A percentile compares a stretch with the other conserved stretches of the same genome.
These are phyloP conservation scores for Chrysogorgia sp. DNA, from an alignment of 92 coral and sea anemone genomes.

Conservation along the genomic window DNA sequence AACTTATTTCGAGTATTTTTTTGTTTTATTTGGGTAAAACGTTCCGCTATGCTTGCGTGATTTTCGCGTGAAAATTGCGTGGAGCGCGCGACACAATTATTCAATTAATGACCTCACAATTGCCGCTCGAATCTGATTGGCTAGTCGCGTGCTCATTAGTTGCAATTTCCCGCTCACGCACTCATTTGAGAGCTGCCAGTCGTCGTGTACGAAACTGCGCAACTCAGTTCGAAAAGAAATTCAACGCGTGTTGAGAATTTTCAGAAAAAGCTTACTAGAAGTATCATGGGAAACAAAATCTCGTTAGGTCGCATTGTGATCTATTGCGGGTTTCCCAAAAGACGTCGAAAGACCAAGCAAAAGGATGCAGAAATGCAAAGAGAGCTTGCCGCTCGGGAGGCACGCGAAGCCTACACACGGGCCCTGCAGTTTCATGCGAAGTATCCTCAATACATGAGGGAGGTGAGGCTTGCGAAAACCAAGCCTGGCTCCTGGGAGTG, in stretches of 20 bases:
- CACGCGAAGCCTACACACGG: background rate
- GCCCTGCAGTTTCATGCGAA: background rate
- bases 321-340: slow-evolving; percentile 24
- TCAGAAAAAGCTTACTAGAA: background rate
- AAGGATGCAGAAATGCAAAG: background rate
- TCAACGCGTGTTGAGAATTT: background rate
- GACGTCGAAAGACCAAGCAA: slow-evolving; percentile 4
- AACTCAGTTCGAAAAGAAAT: background rate
- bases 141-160: slow-evolving; percentile 7
- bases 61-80: background rate
- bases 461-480: background rate
- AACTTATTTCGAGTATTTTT: no score
- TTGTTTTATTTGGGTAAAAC: no score
- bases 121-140: slow-evolving; percentile 3
- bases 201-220: slow-evolving; percentile 3
- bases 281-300: slow-evolving; percentile 26
- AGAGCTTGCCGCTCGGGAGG: background rate
- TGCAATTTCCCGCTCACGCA: background rate
- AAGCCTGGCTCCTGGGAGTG: background rate
- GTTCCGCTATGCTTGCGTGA: no score
- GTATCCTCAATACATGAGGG: background rate
- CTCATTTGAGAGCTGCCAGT: slow-evolving; percentile 12
- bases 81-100: background rate
- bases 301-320: slow-evolving; percentile 5
- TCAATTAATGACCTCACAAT: background rate